Evolutionary conservation across 2,888 invertebrate genomes (phyloP).

Genomic region (Corbicula japonica): DNA sequence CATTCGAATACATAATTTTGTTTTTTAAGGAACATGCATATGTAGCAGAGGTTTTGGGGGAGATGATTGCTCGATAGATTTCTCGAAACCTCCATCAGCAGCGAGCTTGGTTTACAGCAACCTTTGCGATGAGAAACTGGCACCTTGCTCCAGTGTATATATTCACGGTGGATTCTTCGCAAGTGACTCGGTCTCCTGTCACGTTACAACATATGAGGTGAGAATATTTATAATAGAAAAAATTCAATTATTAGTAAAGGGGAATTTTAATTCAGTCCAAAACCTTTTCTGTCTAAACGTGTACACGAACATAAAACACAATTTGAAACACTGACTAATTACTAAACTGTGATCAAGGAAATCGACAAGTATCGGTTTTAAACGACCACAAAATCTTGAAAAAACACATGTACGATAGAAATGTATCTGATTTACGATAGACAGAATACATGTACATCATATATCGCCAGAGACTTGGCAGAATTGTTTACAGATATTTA

Average conservation of each 20-base stretch:
- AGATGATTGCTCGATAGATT: constrained; percentile 31
- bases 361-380: no score
- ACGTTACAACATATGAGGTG: constrained; percentile 14
- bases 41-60: constrained; percentile 30
- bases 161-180: constrained; percentile 30
- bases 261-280: no score
- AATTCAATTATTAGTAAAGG: no score
- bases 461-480: neutral
- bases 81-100: constrained; percentile 9
- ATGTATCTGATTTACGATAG: neutral
- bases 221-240: no score
- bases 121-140: constrained; percentile 20
- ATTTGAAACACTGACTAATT: no score
- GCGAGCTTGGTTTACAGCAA: constrained; percentile 15
- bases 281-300: no score
- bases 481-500: neutral
- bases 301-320: no score
- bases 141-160: constrained; percentile 20
- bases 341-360: no score
- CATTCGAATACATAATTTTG: no score
- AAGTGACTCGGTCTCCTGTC: constrained; percentile 17
- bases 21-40: constrained; percentile 25
- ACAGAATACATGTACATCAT: neutral
- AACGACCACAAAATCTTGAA: no score
- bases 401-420: neutral